Evolutionary conservation across 2,888 invertebrate genomes (phyloP).

Genomic region (Rosalia funebris): DNA sequence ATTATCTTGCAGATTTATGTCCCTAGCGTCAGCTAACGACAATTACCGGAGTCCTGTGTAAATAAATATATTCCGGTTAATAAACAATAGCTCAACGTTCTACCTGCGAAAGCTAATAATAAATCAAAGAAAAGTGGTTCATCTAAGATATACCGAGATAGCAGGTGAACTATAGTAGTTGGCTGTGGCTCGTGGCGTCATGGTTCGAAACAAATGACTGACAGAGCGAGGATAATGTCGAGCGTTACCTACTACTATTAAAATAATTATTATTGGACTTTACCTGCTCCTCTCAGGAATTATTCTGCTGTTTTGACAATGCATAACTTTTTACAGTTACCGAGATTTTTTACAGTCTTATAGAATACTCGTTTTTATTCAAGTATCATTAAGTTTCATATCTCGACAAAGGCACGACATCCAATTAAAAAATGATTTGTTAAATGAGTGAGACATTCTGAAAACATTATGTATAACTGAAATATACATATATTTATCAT

Average conservation of each 20-base stretch:
- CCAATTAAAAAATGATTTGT: constrained; percentile 14
- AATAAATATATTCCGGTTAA: constrained; percentile 40
- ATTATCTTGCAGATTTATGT: constrained; percentile 34
- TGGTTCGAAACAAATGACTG: constrained; percentile 67
- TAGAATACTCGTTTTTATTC: constrained; percentile 15
- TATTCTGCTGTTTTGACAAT: constrained; percentile 59
- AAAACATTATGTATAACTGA: too few species aligned
- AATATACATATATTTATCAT: too few species aligned
- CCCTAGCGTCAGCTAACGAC: constrained; percentile 30
- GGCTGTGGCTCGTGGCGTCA: constrained; percentile 66
- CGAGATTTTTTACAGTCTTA: constrained; percentile 38
- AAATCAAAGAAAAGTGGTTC: constrained; percentile 57
- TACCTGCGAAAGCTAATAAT: constrained; percentile 45
- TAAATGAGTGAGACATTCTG: neutral
- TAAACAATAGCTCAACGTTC: constrained; percentile 49
- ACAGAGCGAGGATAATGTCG: constrained; percentile 66
- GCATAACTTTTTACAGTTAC: constrained; percentile 54
- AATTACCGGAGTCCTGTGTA: constrained; percentile 28
- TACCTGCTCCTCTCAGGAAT: constrained; percentile 57
- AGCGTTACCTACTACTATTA: constrained; percentile 64
- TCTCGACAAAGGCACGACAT: neutral
- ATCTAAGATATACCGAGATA: constrained; percentile 58
- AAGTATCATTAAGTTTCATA: constrained; percentile 8
- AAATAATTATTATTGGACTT: constrained; percentile 64
- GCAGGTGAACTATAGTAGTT: constrained; percentile 63